Evolutionary conservation across 2,113 vertebrate genomes (phyloP).

Genomic region (Loxodonta africana): DNA sequence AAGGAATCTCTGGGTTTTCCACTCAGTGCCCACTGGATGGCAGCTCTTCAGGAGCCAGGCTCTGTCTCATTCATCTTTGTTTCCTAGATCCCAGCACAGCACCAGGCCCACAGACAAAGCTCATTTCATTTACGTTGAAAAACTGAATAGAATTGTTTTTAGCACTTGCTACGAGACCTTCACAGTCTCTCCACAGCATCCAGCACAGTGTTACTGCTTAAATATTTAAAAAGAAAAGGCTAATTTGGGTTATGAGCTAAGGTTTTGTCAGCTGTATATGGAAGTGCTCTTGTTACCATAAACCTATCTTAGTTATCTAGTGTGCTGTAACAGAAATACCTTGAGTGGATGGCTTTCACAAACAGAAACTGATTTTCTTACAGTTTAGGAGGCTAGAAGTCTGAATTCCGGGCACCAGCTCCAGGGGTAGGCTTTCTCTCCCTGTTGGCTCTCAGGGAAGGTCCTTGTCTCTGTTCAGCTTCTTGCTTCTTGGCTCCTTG

Average conservation of each 20-base stretch:
- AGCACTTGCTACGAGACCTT: background rate
- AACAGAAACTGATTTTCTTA: background rate
- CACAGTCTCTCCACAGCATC: background rate
- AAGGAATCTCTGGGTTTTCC: background rate
- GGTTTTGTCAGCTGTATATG: background rate
- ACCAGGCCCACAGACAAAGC: background rate
- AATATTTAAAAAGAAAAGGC: slow-evolving; percentile 22
- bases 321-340: background rate
- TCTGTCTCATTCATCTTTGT: background rate
- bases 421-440: background rate
- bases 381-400: background rate
- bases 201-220: background rate
- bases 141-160: background rate
- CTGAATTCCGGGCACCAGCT: background rate
- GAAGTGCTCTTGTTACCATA: background rate
- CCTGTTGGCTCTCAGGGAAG: background rate
- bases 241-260: slow-evolving; percentile 12
- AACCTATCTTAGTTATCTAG: background rate
- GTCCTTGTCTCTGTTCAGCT: too few relatives aligned
- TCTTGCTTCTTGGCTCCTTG: background rate
- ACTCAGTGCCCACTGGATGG: background rate
- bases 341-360: background rate
- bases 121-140: background rate
- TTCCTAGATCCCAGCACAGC: background rate
- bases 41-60: background rate